Evolutionary conservation across 2,113 vertebrate species (phyloP), one percentile per base, ranked within the genome.

Genomic region (Trematocara stigmaticum): DNA sequence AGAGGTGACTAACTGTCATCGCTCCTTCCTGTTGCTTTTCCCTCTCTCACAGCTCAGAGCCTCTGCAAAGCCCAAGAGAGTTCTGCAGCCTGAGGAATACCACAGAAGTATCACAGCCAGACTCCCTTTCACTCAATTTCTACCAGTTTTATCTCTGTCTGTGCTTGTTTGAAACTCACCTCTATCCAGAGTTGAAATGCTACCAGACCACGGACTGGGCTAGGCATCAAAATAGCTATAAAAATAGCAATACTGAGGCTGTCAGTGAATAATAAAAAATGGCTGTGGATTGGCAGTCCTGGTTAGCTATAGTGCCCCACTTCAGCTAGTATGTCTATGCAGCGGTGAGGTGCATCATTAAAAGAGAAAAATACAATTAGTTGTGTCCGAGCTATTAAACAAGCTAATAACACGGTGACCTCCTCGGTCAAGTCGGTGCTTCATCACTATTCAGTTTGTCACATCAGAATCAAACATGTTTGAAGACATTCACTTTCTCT

Each of bases 1-100:
- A 76, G 84, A 89, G 89, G 89, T 79, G 93, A 91, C 81, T 85
- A 80, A 92, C 94, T 93, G 91, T 93, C 88, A 94, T 90, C 85
- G 84, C 92, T 80, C 76, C 88, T 79, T 87, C 84, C 91, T 86
- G 84, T 85, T 90, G 87, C 87, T 89, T 79, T 84, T 84, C 81
- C 16, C 57, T 89, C 84, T 89, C 87, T 85, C 88, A 84, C 88
- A 82, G 87, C 91, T 90, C 91, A 85, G 88, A 94, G 84, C 34
- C 78, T 87, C 45, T 4, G 76, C 82, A 76, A 91, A 91, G 53
- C 92, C 74, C 92, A 80, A 51, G 89, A 86, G 91, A 94, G 82
- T 69, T 4, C 79, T 11, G 80, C 81, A 88, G 91, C 87, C 85
- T 1, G 66, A 93, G 91, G 91, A 94, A 83, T 83, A 90, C 88